Base-by-base conservation (phyloP, 2,888 invertebrate species). In the Malthinus flaveolus region DNA sequence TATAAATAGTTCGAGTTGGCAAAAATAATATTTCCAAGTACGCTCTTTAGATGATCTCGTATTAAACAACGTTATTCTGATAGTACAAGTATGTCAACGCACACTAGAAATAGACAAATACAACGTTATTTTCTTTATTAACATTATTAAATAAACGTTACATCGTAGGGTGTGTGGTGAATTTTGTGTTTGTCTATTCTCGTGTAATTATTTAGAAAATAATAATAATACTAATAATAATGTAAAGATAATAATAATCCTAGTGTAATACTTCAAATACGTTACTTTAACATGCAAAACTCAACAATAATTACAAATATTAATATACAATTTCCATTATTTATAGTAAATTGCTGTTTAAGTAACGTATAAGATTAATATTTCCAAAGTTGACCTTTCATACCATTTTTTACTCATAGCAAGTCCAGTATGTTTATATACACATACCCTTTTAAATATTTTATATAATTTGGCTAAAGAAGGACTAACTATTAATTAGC, bases 81-180 rank as follows among this genome's bases (percentile, higher is more conserved):
- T 64, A 65, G 63, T 57, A 59, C 67, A 66, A 64, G 66, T 64
- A 59, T 54, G 59, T 59, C 54, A 73, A 75, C 74, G 75, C 76
- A 73, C 76, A 77, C 72, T 72, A 73, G 73, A 73, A 75, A 72
- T 73, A 75, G 74, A 75, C 74, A 75, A 75, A 75, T 74, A 74
- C 70, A 66, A 68, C 15, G 56, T 51, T 53, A 50, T 23, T 68
- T 42, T 42, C 2, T 23, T 23, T 23, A 23, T 23, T 23, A 3
- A 23, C 2, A 23, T 23, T 15, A 11, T 23, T 42, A 42, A 42
- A 42, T 42, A 42, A 42, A 42, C 23, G 39, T 42, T 3, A 23
- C 23, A 23, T 5, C 23, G 23, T 23, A 23, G 23, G 10, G n/a
- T 42, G 10, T 42, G 13, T 42, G 13, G 39, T 13, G 13, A 42